phyloP scores from a whole-genome alignment of 2,113 vertebrate species.

The Rhinoderma darwinii region DNA sequence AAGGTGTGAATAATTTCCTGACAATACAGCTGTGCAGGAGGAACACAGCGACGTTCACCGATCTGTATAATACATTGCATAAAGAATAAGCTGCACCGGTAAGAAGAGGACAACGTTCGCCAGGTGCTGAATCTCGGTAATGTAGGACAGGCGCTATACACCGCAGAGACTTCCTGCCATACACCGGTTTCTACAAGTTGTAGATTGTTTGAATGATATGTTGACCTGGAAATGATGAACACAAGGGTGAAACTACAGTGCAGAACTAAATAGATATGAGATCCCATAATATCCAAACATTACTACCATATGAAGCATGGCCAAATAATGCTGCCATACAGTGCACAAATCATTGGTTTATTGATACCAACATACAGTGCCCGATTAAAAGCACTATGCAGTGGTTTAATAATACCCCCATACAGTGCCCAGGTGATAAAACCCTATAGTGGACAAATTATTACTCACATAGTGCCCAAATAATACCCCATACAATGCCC shows the following conservation, averaged over 20 bases:
- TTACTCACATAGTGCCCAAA: neutral
- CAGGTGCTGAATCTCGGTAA: constrained; percentile 7
- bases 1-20: no score
- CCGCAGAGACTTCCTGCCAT: neutral
- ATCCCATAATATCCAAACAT: neutral
- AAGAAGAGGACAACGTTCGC: neutral
- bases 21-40: no score
- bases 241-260: neutral
- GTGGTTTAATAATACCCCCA: neutral
- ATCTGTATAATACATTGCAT: no score
- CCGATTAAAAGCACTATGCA: no score
- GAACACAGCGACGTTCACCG: no score
- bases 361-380: no score
- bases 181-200: neutral
- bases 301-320: neutral
- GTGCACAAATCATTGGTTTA: no score
- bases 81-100: no score
- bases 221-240: constrained; percentile 34
- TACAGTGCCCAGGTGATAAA: neutral
- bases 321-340: neutral
- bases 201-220: constrained; percentile 20
- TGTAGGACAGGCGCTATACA: constrained; percentile 2
- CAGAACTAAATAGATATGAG: neutral
- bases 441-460: neutral
- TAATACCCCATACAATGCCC: neutral